A percentile compares a stretch with the other conserved stretches of the same genome.
phyloP scores from a whole-genome alignment of 2,113 vertebrate genomes.

The Empidonax alnorum region DNA sequence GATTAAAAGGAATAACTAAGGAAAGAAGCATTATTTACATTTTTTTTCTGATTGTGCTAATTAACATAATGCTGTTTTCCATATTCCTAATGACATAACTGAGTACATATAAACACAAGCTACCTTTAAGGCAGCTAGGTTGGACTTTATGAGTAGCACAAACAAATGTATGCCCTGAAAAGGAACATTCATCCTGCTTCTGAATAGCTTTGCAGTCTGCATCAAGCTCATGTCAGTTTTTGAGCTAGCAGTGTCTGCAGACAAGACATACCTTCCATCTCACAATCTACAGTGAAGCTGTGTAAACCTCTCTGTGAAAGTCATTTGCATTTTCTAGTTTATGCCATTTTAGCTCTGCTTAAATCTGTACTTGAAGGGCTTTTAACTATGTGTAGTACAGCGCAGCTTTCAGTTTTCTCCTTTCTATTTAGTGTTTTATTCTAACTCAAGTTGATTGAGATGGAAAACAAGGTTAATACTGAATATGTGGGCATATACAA shows the following conservation, averaged over 20 bases:
- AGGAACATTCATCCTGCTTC: not conserved
- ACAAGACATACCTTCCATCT: not conserved
- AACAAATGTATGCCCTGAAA: not conserved
- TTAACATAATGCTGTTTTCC: not conserved
- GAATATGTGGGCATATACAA: not conserved
- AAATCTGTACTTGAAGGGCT: not conserved
- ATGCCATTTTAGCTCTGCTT: not conserved
- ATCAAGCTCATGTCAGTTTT: not conserved
- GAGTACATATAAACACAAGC: not conserved
- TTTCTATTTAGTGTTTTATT: not conserved
- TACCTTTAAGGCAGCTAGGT: not conserved
- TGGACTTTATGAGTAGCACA: not conserved
- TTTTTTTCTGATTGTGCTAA: not conserved
- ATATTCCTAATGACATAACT: not conserved
- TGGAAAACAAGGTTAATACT: not conserved
- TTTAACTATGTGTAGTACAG: not conserved
- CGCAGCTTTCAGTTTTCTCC: not conserved
- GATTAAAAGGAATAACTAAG: not conserved
- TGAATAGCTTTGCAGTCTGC: not conserved
- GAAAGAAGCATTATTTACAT: not conserved
- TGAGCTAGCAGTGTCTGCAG: not conserved
- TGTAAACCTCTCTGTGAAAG: not conserved
- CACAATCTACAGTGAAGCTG: not conserved
- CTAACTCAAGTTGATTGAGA: accelerated
- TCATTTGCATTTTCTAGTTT: not conserved